These are phyloP conservation scores for Campylorhamphus procurvoides DNA, from an alignment of 2,113 vertebrate species.

Conservation along the genomic window DNA sequence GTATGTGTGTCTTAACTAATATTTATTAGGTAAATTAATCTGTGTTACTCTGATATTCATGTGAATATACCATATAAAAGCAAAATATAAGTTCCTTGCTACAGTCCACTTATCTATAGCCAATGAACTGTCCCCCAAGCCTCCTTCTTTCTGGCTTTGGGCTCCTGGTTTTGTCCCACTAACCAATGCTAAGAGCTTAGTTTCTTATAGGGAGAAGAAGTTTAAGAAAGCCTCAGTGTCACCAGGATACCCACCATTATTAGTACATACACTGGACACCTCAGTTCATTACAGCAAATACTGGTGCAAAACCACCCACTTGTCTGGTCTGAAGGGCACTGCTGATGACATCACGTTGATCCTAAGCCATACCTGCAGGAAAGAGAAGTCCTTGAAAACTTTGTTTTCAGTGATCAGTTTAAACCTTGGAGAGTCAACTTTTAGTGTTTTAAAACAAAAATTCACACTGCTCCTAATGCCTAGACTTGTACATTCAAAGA, in stretches of 20 bases:
- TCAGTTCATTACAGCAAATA: neutral
- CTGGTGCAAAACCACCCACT: neutral
- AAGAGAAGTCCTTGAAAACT: neutral
- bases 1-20: neutral
- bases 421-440: neutral
- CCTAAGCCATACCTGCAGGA: neutral
- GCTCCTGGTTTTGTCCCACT: neutral
- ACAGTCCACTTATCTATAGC: neutral
- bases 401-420: neutral
- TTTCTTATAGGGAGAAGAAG: neutral
- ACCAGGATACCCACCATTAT: neutral
- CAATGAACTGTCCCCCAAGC: neutral
- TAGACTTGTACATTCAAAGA: neutral
- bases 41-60: neutral
- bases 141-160: neutral
- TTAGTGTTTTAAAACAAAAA: neutral
- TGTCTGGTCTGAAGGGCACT: neutral
- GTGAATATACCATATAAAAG: neutral
- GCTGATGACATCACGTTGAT: rapidly evolving
- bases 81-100: neutral
- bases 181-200: neutral
- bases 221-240: neutral
- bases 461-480: neutral
- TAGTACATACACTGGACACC: neutral
- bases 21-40: neutral